phyloP scores from a whole-genome alignment of 30 jellyfish, hydroid and myxozoan species.

The Rhopilema esculentum region DNA sequence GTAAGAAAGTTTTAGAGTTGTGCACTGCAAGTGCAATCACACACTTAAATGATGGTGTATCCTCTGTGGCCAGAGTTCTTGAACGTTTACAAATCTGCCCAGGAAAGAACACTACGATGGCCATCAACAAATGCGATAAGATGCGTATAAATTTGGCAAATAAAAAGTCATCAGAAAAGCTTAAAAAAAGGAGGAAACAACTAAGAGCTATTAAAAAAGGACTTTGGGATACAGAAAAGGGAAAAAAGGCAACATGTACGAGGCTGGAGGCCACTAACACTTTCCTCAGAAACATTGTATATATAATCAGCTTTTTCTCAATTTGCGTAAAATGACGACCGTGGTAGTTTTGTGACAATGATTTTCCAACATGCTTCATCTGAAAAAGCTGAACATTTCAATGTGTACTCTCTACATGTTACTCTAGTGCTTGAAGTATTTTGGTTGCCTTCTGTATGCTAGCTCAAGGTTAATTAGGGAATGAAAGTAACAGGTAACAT shows the following conservation, averaged over 20 bases:
- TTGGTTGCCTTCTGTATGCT: too few species aligned
- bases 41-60: too few species aligned
- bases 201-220: conserved; percentile 47
- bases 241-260: conserved; percentile 27
- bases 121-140: background rate
- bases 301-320: background rate
- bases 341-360: background rate
- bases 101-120: background rate
- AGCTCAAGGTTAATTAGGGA: background rate
- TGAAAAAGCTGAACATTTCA: background rate
- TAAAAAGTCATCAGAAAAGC: background rate
- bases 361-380: background rate
- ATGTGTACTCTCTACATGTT: too few species aligned
- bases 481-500: background rate
- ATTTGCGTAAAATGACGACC: background rate
- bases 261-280: conserved; percentile 27
- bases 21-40: background rate
- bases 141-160: background rate
- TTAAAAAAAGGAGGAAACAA: conserved; percentile 4
- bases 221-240: background rate
- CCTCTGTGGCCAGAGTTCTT: background rate
- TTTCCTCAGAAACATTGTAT: background rate
- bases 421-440: too few species aligned
- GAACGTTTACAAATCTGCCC: background rate
- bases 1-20: background rate